Evolutionary conservation across 2,113 vertebrate genomes (phyloP).

Genomic region (Chaetorhynchus papuensis): DNA sequence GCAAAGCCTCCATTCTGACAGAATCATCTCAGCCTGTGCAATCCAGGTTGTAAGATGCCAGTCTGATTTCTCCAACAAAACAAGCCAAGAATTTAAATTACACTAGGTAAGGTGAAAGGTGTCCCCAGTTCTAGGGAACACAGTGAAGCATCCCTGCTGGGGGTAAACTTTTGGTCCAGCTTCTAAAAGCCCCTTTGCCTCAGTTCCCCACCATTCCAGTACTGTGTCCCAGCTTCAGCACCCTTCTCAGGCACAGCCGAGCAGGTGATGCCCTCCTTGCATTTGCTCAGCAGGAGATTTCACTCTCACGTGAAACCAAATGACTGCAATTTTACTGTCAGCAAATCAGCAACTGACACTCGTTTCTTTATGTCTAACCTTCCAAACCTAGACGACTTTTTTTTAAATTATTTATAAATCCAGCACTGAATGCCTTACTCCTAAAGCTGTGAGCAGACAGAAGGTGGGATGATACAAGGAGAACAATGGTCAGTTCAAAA

Average conservation of each 20-base stretch:
- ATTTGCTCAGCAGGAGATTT: neutral
- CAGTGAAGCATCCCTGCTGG: neutral
- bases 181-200: neutral
- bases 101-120: neutral
- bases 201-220: neutral
- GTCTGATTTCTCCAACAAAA: neutral
- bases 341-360: neutral
- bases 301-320: neutral
- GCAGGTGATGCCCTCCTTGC: neutral
- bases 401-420: neutral
- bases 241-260: rapidly evolving
- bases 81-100: neutral
- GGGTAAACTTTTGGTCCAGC: neutral
- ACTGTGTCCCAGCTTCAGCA: neutral
- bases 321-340: neutral
- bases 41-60: neutral
- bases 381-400: neutral
- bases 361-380: neutral
- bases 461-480: neutral
- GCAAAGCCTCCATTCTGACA: neutral
- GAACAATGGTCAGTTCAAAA: neutral
- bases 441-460: neutral
- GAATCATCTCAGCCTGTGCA: neutral
- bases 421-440: neutral
- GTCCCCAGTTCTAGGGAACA: neutral